Conservation (phyloP, 1,140 invertebrate species). For the Drosophila equinoxialis region DNA sequence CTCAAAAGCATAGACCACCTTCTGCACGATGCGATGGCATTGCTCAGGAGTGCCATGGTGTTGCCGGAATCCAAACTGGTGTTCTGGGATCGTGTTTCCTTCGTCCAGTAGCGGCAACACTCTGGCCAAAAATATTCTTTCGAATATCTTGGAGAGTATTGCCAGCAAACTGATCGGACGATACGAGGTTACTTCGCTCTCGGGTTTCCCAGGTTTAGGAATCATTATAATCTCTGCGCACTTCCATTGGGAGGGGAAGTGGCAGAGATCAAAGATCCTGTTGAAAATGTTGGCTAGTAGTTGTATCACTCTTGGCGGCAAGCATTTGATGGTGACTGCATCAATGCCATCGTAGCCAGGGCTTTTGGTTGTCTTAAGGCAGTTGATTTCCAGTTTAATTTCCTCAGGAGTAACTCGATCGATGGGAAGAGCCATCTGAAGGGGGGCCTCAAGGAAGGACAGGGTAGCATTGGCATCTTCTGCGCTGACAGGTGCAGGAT, state of each 20-base stretch:
- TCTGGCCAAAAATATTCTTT: not conserved
- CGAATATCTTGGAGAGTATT: too few relatives aligned
- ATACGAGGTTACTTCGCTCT: too few relatives aligned
- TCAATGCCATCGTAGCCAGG: not conserved
- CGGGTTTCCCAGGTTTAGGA: too few relatives aligned
- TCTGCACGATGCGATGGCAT: not conserved
- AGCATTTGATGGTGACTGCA: too few relatives aligned
- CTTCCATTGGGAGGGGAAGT: too few relatives aligned
- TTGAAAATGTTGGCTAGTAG: conserved; percentile 1
- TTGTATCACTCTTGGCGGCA: too few relatives aligned
- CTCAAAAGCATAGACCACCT: too few relatives aligned
- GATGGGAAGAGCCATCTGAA: not conserved
- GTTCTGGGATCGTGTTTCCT: not conserved
- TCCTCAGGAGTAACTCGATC: not conserved
- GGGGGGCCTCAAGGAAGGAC: not conserved
- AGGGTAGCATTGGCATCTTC: conserved; percentile 2
- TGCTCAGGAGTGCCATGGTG: rapidly evolving
- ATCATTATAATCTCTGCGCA: too few relatives aligned
- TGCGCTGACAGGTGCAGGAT: not conserved
- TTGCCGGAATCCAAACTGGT: not conserved
- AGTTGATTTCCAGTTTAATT: too few relatives aligned
- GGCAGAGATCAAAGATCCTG: not conserved
- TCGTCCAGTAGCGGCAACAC: not conserved
- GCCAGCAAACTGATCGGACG: too few relatives aligned
- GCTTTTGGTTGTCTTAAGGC: not conserved